Percentiles rank a stretch among this genome's conserved stretches.
Evolutionary conservation across 2,888 invertebrate species (phyloP).

Genomic region (Pyrrhosoma nymphula): DNA sequence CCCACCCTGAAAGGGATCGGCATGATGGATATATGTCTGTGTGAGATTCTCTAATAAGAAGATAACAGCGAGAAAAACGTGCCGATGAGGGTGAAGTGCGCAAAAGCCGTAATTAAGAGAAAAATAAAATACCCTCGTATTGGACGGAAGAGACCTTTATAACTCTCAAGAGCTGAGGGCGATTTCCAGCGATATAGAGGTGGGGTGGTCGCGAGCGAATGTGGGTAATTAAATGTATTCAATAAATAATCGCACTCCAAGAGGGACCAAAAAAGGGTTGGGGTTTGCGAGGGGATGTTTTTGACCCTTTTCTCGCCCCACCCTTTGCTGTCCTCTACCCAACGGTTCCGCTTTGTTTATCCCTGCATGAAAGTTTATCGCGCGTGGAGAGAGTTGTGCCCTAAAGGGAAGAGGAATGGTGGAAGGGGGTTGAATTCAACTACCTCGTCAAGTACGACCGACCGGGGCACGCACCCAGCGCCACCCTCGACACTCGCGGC

Average conservation of each 20-base stretch:
- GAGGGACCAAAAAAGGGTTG: background rate
- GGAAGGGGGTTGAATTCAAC: background rate
- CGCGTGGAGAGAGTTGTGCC: background rate
- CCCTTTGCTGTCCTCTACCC: background rate
- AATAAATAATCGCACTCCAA: background rate
- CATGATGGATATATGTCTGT: no score
- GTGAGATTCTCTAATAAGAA: no score
- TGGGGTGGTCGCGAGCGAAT: background rate
- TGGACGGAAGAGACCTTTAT: background rate
- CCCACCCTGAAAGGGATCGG: no score
- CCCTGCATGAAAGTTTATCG: slow-evolving; percentile 28
- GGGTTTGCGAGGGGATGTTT: background rate
- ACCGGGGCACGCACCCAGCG: background rate
- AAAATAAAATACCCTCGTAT: background rate
- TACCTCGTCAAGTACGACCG: background rate
- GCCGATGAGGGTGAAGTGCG: no score
- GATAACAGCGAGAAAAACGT: no score
- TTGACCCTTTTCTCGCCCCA: background rate
- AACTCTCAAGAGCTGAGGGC: background rate
- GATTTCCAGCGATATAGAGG: background rate
- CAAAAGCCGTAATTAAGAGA: no score
- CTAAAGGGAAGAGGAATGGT: background rate
- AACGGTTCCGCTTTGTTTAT: slow-evolving; percentile 4
- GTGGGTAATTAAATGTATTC: slow-evolving; percentile 32
- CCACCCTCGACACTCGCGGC: background rate